phyloP scores from a whole-genome alignment of 2,888 invertebrate genomes.

The Ellobium chinense region DNA sequence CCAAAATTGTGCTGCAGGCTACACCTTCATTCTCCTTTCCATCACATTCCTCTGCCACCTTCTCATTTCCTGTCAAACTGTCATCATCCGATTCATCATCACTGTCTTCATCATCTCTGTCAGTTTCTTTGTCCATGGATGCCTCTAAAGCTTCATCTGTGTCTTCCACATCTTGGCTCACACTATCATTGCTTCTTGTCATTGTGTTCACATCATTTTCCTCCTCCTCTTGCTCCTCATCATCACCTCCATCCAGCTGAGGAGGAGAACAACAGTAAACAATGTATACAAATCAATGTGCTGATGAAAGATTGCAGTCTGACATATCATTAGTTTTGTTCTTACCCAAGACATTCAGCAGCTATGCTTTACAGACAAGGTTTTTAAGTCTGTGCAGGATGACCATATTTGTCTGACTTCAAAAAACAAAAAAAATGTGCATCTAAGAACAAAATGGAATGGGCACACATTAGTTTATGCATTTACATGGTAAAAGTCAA shows the following conservation, averaged over 20 bases:
- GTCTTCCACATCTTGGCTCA: not conserved
- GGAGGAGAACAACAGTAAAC: not conserved
- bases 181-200: not conserved
- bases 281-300: no score
- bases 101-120: conserved; percentile 10
- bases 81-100: not conserved
- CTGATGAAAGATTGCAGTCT: no score
- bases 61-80: not conserved
- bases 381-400: no score
- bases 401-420: no score
- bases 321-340: no score
- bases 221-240: not conserved
- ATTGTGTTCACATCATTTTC: not conserved
- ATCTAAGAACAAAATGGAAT: no score
- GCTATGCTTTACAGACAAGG: no score
- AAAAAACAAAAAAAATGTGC: no score
- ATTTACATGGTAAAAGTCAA: no score
- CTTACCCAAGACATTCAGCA: no score
- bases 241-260: not conserved
- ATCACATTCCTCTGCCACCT: not conserved
- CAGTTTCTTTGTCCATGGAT: not conserved
- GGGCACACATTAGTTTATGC: no score
- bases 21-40: not conserved
- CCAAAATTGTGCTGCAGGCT: not conserved
- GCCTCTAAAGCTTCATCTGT: not conserved